A percentile compares a stretch with the other conserved stretches of the same genome.
phyloP scores from a whole-genome alignment of 2,797 vertebrate genomes.

The Fratercula arctica region DNA sequence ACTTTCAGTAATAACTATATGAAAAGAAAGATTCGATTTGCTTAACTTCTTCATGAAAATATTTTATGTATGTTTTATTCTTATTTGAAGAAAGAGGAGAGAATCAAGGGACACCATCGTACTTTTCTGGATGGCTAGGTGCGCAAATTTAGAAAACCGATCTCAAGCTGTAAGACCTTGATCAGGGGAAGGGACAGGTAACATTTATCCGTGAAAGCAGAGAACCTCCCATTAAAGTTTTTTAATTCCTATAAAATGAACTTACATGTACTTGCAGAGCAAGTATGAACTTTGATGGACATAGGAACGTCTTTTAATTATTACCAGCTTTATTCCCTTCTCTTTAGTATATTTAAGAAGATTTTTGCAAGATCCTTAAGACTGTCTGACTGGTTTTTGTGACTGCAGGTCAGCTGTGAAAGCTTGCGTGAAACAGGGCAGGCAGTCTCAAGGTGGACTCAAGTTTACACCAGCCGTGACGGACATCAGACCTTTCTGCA shows the following conservation, averaged over 20 bases:
- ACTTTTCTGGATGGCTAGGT: neutral
- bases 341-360: neutral
- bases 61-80: neutral
- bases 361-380: neutral
- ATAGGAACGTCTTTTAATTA: neutral
- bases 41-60: neutral
- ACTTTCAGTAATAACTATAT: neutral
- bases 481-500: neutral
- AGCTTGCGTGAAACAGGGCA: neutral
- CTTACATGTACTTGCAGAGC: neutral
- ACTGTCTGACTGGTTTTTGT: neutral
- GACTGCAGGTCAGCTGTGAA: neutral
- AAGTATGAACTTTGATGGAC: neutral
- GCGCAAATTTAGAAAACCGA: neutral
- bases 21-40: neutral
- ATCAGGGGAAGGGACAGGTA: neutral
- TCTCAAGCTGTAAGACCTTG: neutral
- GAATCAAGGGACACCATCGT: neutral
- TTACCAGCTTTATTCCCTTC: neutral
- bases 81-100: neutral
- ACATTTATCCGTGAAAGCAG: neutral
- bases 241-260: neutral
- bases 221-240: neutral
- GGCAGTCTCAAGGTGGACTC: neutral
- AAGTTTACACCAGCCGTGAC: neutral